Evolutionary conservation across 2,797 vertebrate genomes (phyloP).

Genomic region (Macropus fuliginosus): DNA sequence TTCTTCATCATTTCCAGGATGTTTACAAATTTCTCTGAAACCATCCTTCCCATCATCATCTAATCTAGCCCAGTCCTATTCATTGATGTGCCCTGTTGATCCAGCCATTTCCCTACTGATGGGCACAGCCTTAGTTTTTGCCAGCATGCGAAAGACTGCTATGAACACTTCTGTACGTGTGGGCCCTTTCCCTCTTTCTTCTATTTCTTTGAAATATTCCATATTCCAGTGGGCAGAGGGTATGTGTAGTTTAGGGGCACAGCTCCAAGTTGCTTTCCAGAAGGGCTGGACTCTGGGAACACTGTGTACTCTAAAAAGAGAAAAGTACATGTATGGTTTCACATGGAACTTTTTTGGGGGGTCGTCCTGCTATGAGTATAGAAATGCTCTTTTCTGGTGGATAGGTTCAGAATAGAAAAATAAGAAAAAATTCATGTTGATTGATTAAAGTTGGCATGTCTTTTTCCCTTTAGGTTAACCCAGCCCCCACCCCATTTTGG

Average conservation of each 20-base stretch:
- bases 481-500: background rate
- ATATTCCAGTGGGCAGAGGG: background rate
- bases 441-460: background rate
- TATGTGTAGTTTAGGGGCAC: background rate
- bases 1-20: background rate
- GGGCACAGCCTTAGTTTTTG: background rate
- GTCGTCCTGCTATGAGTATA: background rate
- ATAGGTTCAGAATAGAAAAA: background rate
- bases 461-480: background rate
- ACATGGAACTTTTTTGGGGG: background rate
- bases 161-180: background rate
- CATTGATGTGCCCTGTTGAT: background rate
- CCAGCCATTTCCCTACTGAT: background rate
- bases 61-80: background rate
- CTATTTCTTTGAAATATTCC: background rate
- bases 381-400: background rate
- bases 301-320: background rate
- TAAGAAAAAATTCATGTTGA: background rate
- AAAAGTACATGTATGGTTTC: background rate
- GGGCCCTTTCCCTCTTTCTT: background rate
- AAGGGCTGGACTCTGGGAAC: background rate
- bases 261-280: background rate
- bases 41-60: background rate
- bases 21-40: background rate
- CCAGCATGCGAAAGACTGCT: background rate